These are phyloP conservation scores for Condylura cristata DNA, from an alignment of 2,113 vertebrate genomes.

Conservation along the genomic window DNA sequence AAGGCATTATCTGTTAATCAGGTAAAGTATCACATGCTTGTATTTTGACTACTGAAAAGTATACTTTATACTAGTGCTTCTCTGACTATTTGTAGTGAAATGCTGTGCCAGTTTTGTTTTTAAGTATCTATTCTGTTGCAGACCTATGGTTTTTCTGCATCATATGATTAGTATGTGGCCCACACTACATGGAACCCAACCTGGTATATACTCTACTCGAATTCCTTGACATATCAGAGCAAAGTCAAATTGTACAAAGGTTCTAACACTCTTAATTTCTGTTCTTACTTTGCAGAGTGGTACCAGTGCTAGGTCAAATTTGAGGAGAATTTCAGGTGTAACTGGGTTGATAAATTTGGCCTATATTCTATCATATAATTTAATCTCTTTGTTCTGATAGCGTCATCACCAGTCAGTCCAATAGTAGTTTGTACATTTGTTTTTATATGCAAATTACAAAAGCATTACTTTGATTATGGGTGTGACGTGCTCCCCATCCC, in stretches of 20 bases:
- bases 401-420: background rate
- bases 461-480: background rate
- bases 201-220: background rate
- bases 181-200: background rate
- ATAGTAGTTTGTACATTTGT: background rate
- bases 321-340: background rate
- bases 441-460: background rate
- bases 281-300: background rate
- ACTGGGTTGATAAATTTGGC: background rate
- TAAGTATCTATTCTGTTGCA: background rate
- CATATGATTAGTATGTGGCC: background rate
- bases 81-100: background rate
- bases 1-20: background rate
- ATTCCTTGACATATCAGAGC: background rate
- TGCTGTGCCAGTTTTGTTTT: background rate
- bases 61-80: background rate
- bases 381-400: background rate
- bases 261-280: background rate
- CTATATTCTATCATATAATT: background rate
- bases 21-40: background rate
- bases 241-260: background rate
- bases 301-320: background rate
- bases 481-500: too few relatives aligned
- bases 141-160: background rate
- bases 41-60: background rate